A percentile compares a stretch with the other conserved stretches of the same genome.
Evolutionary conservation across 2,888 invertebrate genomes (phyloP).

Genomic region (Drosophila multiciliata): DNA sequence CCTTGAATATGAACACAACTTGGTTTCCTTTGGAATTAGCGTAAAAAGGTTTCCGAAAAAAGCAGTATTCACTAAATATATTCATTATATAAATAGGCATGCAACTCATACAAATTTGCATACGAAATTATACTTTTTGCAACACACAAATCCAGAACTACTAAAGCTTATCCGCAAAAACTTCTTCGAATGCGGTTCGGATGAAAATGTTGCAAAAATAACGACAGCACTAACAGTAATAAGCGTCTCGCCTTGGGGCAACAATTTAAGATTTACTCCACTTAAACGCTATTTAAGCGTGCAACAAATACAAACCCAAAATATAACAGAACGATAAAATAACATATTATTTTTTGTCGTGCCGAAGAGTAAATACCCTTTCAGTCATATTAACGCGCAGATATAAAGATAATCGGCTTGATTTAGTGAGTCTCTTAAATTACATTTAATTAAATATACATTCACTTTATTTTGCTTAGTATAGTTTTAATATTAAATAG

Average conservation of each 20-base stretch:
- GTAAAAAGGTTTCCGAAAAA: neutral
- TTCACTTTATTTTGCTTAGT: neutral
- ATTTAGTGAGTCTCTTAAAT: neutral
- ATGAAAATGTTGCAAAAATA: conserved; percentile 55
- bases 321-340: conserved; percentile 16
- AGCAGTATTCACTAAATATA: neutral
- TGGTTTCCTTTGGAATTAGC: neutral
- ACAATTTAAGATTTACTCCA: conserved; percentile 76
- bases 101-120: conserved; percentile 51
- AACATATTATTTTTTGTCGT: neutral
- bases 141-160: conserved; percentile 28
- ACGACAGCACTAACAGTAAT: conserved; percentile 30
- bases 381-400: conserved; percentile 1
- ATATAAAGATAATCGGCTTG: neutral
- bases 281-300: conserved; percentile 70
- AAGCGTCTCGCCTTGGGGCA: conserved; percentile 54
- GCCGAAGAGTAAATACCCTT: conserved; percentile 27
- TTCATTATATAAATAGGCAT: conserved; percentile 30
- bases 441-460: neutral
- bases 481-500: neutral
- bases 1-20: neutral
- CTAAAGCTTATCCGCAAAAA: conserved; percentile 65
- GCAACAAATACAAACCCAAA: conserved; percentile 50
- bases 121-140: conserved; percentile 46
- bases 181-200: conserved; percentile 52